phyloP scores from a whole-genome alignment of 2,113 vertebrate genomes.

The Acanthochromis polyacanthus region DNA sequence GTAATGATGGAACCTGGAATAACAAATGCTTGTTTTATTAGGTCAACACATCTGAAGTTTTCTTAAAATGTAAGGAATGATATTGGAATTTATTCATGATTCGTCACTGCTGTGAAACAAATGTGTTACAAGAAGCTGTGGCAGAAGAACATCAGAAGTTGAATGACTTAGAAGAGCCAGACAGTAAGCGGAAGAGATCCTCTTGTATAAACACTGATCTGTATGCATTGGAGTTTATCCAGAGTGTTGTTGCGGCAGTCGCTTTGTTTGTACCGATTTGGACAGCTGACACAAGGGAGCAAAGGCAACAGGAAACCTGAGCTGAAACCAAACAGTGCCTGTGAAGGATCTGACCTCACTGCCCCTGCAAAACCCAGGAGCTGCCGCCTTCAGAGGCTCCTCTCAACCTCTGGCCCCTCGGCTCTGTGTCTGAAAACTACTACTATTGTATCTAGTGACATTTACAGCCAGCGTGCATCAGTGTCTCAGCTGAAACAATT shows the following conservation, averaged over 20 bases:
- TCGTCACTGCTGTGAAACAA: not conserved
- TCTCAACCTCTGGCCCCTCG: conserved; percentile 29
- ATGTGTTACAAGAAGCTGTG: not conserved
- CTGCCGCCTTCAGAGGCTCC: conserved; percentile 44
- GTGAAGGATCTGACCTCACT: conserved; percentile 44
- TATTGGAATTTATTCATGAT: too few species aligned
- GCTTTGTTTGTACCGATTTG: conserved; percentile 28
- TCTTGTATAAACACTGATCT: conserved; percentile 45
- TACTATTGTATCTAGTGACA: conserved; percentile 43
- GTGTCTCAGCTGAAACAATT: conserved; percentile 16
- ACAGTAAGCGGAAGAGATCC: conserved; percentile 25
- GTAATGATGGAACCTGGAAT: too few species aligned
- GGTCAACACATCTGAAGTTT: too few species aligned
- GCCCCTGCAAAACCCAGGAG: conserved; percentile 58
- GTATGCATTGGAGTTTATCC: conserved; percentile 16
- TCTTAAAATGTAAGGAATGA: too few species aligned
- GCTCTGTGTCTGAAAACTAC: conserved; percentile 23
- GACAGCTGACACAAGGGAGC: conserved; percentile 52
- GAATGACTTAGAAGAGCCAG: conserved; percentile 40
- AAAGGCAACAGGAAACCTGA: conserved; percentile 64
- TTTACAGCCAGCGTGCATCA: conserved; percentile 51
- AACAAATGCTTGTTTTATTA: too few species aligned
- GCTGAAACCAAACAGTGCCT: conserved; percentile 28
- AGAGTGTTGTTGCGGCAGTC: conserved; percentile 35
- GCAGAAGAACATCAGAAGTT: conserved; percentile 42